Percentiles rank a stretch among this genome's conserved stretches.
phyloP scores from a whole-genome alignment of 2,797 vertebrate genomes.

The Netta rufina region DNA sequence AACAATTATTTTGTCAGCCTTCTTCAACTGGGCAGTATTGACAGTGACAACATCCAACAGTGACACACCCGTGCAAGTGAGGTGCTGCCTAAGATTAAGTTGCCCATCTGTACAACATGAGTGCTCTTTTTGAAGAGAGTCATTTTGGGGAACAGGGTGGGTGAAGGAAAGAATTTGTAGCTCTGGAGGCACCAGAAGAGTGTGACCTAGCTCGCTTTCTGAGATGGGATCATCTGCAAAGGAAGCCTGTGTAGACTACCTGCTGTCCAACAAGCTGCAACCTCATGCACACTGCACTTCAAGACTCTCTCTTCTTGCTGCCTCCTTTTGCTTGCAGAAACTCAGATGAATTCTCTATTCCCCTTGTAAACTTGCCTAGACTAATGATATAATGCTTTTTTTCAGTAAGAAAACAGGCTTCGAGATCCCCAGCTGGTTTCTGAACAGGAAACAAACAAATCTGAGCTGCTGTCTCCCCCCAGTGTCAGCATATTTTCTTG shows the following conservation, averaged over 20 bases:
- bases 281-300: not conserved
- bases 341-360: not conserved
- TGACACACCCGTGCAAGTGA: not conserved
- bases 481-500: conserved; percentile 18
- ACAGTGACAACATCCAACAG: not conserved
- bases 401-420: not conserved
- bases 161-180: not conserved
- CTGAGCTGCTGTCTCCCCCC: conserved; percentile 62
- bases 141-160: not conserved
- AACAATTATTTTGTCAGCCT: not conserved
- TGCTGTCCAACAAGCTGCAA: not conserved
- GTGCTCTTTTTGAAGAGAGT: not conserved
- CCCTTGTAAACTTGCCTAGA: not conserved
- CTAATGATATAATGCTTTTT: not conserved
- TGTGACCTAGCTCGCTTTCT: not conserved
- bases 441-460: not conserved
- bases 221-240: not conserved
- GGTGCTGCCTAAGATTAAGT: not conserved
- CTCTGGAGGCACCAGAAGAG: not conserved
- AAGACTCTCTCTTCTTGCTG: not conserved
- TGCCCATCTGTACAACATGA: not conserved
- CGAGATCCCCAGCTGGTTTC: not conserved
- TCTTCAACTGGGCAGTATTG: not conserved
- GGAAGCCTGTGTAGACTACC: not conserved
- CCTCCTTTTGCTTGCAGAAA: not conserved